Percentiles rank a stretch among this genome's conserved stretches.
Conservation (phyloP, 2,888 invertebrate species). For the Conistra vaccinii region DNA sequence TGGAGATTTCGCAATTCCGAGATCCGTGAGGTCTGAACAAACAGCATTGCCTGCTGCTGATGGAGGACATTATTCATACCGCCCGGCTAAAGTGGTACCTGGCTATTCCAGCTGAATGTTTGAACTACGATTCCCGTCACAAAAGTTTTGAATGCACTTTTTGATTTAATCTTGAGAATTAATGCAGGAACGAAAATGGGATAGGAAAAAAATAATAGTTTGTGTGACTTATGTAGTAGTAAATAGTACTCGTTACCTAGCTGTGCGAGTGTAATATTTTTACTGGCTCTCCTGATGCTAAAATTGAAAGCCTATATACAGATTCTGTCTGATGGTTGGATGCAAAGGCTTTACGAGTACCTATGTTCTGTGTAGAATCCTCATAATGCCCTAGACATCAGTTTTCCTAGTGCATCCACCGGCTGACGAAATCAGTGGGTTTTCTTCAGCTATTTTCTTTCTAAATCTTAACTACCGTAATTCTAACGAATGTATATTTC, state of each 20-base stretch:
- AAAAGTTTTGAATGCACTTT: constrained; percentile 38
- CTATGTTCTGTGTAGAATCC: not conserved
- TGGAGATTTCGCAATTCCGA: constrained; percentile 30
- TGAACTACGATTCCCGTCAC: constrained; percentile 22
- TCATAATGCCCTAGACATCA: not conserved
- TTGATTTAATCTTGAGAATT: constrained; percentile 1
- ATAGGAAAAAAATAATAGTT: not conserved
- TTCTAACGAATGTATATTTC: too few species aligned
- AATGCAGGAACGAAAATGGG: not conserved
- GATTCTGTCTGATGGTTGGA: not conserved
- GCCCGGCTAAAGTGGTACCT: constrained; percentile 34
- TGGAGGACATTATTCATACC: constrained; percentile 47
- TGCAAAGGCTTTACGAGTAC: too few species aligned
- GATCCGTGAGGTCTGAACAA: constrained; percentile 38
- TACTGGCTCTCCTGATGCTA: not conserved
- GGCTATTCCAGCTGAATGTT: constrained; percentile 35
- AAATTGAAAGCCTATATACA: not conserved
- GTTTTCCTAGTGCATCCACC: not conserved
- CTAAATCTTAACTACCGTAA: not conserved
- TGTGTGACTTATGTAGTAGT: not conserved
- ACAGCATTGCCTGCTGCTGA: constrained; percentile 34
- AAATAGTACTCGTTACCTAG: too few species aligned
- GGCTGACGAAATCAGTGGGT: not conserved
- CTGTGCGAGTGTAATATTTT: not conserved
- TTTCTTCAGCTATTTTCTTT: not conserved